Percentiles rank a stretch among this genome's conserved stretches.
Evolutionary conservation across 2,888 invertebrate genomes (phyloP).

Genomic region (Apeira syringaria): DNA sequence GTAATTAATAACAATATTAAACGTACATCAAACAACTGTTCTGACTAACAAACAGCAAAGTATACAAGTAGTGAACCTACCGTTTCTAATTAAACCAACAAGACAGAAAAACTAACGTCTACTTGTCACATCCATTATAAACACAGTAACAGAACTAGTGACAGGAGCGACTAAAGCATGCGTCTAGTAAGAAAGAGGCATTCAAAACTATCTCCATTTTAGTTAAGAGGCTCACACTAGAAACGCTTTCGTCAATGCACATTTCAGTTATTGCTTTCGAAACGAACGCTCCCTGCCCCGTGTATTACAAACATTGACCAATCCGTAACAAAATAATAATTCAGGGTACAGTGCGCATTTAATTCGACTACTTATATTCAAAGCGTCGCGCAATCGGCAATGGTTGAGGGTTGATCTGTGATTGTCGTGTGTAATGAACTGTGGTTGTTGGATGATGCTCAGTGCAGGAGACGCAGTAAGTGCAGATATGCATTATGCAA

Average conservation of each 20-base stretch:
- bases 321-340: background rate
- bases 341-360: background rate
- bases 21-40: too few species aligned
- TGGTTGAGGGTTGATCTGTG: constrained; percentile 2
- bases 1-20: too few species aligned
- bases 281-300: constrained; percentile 22
- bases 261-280: constrained; percentile 60
- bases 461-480: constrained; percentile 15
- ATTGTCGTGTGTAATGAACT: constrained; percentile 29
- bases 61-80: too few species aligned
- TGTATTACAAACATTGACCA: constrained; percentile 4
- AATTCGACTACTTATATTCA: background rate
- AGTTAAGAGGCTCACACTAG: constrained; percentile 66
- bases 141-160: constrained; percentile 37
- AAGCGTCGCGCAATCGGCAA: constrained; percentile 3
- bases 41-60: background rate
- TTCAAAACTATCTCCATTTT: constrained; percentile 59
- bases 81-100: constrained; percentile 9
- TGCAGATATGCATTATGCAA: constrained; percentile 35
- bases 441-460: constrained; percentile 22
- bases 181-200: constrained; percentile 56
- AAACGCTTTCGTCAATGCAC: constrained; percentile 72
- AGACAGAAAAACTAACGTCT: constrained; percentile 22
- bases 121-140: constrained; percentile 35
- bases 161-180: constrained; percentile 39